Evolutionary conservation across 2,888 invertebrate genomes (phyloP).

Genomic region (Theretra japonica): DNA sequence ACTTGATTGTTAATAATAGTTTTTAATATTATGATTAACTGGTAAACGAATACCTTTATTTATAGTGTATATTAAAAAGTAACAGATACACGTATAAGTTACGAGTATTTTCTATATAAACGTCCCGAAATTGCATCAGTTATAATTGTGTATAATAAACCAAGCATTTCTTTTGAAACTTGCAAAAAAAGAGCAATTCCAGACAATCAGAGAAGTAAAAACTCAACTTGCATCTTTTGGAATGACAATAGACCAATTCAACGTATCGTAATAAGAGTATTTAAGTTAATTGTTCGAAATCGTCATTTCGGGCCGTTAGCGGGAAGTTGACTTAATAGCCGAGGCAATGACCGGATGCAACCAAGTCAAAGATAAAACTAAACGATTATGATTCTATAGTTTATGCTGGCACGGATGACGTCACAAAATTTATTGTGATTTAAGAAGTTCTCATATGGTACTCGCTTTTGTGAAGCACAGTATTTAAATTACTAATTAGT

Average conservation of each 20-base stretch:
- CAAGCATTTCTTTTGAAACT: not conserved
- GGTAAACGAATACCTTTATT: no score
- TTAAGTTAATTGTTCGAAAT: constrained; percentile 30
- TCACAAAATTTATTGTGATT: not conserved
- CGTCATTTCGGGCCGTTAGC: constrained; percentile 23
- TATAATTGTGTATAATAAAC: not conserved
- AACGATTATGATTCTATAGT: not conserved
- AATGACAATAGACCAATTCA: constrained; percentile 28
- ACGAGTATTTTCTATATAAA: not conserved
- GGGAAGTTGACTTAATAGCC: constrained; percentile 25
- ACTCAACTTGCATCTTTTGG: not conserved
- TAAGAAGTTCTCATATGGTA: no score
- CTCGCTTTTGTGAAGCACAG: no score
- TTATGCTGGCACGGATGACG: not conserved
- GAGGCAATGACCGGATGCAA: constrained; percentile 23
- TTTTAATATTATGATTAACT: no score
- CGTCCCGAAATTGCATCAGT: not conserved
- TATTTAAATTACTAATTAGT: no score
- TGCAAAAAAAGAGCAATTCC: not conserved
- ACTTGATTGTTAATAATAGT: no score
- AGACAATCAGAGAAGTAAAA: not conserved
- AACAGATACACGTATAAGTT: not conserved
- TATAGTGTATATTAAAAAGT: no score
- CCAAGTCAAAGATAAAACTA: not conserved
- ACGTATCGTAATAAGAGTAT: constrained; percentile 29